phyloP scores from a whole-genome alignment of 2,888 invertebrate genomes.

The Drosophila neotestacea region DNA sequence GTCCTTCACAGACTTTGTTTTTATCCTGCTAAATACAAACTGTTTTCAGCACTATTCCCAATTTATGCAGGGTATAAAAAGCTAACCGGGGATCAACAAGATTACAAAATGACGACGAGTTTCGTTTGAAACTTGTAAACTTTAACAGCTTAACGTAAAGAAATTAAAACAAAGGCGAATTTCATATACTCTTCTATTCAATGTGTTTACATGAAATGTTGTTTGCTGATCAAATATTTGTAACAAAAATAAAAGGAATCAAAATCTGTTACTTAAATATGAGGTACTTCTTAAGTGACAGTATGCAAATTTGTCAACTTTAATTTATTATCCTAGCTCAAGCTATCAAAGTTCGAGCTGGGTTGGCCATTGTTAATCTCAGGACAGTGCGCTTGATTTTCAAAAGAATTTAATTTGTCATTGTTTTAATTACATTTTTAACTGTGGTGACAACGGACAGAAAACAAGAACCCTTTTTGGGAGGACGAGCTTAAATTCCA shows the following conservation, averaged over 20 bases:
- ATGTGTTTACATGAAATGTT: neutral
- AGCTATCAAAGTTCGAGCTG: neutral
- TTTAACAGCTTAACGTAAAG: neutral
- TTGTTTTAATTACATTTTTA: slow-evolving; percentile 65
- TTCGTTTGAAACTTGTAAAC: slow-evolving; percentile 10
- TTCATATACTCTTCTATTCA: neutral
- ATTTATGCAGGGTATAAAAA: slow-evolving; percentile 2
- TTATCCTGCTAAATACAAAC: no score
- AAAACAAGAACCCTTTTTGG: slow-evolving; percentile 29
- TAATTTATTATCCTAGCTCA: neutral
- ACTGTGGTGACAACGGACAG: slow-evolving; percentile 45
- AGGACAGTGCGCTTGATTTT: slow-evolving; percentile 22
- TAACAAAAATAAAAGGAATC: neutral
- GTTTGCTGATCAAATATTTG: neutral
- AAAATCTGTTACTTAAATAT: neutral
- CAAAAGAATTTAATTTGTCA: slow-evolving; percentile 35
- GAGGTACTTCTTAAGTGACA: neutral
- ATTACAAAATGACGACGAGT: slow-evolving; percentile 21
- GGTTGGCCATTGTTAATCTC: slow-evolving; percentile 15
- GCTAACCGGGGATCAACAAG: slow-evolving; percentile 6
- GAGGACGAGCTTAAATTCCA: slow-evolving; percentile 31
- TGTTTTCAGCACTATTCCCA: no score
- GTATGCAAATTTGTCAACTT: slow-evolving; percentile 1
- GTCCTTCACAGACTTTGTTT: neutral
- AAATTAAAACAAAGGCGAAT: neutral